Conservation (phyloP, 2,113 vertebrate species). For the Coryphaenoides rupestris region DNA sequence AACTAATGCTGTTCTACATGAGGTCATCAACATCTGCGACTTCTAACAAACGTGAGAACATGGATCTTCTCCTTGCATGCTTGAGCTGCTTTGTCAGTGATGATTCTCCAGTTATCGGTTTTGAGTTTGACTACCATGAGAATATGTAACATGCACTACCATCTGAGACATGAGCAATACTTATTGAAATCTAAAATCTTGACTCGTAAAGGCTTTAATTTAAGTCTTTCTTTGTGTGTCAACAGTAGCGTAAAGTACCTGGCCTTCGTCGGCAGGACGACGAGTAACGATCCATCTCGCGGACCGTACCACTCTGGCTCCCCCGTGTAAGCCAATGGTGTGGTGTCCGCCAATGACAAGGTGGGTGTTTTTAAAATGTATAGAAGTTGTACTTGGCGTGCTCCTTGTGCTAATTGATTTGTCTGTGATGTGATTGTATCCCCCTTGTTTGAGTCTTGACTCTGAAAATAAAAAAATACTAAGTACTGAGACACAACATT, state of each 20-base stretch:
- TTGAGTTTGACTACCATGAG: constrained; percentile 79
- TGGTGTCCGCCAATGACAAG: constrained; percentile 91
- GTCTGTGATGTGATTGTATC: constrained; percentile 77
- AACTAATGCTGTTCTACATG: too few species aligned
- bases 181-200: neutral
- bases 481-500: constrained; percentile 66
- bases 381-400: too few species aligned
- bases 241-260: constrained; percentile 90
- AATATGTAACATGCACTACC: constrained; percentile 83
- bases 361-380: constrained; percentile 51
- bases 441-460: constrained; percentile 78
- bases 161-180: constrained; percentile 78
- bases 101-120: constrained; percentile 45
- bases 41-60: constrained; percentile 88
- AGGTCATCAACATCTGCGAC: constrained; percentile 91
- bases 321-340: constrained; percentile 87
- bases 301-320: constrained; percentile 90
- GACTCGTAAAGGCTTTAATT: too few species aligned
- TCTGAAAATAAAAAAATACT: constrained; percentile 60
- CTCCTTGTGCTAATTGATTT: too few species aligned
- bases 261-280: constrained; percentile 88
- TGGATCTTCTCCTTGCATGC: neutral
- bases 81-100: constrained; percentile 66
- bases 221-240: neutral
- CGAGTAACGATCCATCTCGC: constrained; percentile 93